Evolutionary conservation across 2,888 invertebrate species (phyloP).

Genomic region (Patella caerulea): DNA sequence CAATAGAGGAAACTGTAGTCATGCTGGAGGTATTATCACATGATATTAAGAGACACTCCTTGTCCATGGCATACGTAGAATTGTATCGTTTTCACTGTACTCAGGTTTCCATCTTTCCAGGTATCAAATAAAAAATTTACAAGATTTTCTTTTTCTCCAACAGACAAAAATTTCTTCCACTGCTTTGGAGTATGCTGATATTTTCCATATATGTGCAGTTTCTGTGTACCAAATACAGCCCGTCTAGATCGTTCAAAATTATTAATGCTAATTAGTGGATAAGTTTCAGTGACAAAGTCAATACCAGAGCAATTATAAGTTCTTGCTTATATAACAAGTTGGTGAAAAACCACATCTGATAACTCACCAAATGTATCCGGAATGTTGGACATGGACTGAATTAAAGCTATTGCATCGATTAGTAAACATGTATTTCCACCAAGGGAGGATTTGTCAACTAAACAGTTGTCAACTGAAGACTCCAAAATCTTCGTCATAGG

Average conservation of each 20-base stretch:
- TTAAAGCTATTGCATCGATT: not conserved
- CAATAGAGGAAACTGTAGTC: not conserved
- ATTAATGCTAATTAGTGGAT: not conserved
- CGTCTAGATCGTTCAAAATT: not conserved
- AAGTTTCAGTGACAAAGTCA: not conserved
- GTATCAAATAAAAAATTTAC: not conserved
- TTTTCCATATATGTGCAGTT: not conserved
- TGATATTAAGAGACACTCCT: not conserved
- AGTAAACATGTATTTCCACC: not conserved
- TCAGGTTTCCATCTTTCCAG: not conserved
- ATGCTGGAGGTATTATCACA: not conserved
- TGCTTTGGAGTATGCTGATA: not conserved
- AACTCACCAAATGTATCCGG: not conserved
- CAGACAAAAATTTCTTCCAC: not conserved
- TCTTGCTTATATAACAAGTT: not conserved
- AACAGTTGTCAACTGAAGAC: not conserved
- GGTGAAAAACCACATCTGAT: not conserved
- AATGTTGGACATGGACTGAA: not conserved
- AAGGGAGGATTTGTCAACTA: not conserved
- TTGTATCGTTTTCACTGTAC: not conserved
- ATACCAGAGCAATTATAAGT: not conserved
- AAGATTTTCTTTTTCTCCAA: not conserved
- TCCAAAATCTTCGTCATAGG: not conserved
- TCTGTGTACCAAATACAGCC: not conserved
- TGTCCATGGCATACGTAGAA: not conserved